Percentiles rank a stretch among this genome's conserved stretches.
Evolutionary conservation across 2,888 invertebrate species (phyloP).

Genomic region (Drosophila nigricruria): DNA sequence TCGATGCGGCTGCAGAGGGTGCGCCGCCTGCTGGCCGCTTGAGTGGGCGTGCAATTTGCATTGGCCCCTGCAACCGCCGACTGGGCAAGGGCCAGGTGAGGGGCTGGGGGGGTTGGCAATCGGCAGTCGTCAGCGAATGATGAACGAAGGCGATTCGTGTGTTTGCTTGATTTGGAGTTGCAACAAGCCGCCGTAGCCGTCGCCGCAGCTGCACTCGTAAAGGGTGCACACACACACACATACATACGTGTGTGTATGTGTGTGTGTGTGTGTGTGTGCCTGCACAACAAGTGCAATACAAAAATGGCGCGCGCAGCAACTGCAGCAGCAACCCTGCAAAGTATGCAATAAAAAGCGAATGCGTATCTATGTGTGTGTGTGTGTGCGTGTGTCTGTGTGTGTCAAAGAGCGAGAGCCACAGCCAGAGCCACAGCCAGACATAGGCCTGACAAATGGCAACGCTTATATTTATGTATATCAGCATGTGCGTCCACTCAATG

Average conservation of each 20-base stretch:
- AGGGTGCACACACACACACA: constrained; percentile 32
- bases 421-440: background rate
- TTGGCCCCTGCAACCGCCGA: constrained; percentile 19
- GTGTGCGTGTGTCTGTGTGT: constrained; percentile 5
- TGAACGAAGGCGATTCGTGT: constrained; percentile 8
- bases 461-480: constrained; percentile 13
- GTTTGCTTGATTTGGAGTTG: constrained; percentile 1
- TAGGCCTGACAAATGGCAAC: constrained; percentile 33
- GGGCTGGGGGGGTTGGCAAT: background rate
- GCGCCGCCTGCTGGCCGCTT: background rate
- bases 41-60: constrained; percentile 41
- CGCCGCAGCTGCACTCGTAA: constrained; percentile 31
- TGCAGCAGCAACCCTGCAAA: constrained; percentile 62
- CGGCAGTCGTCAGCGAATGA: constrained; percentile 29
- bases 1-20: constrained; percentile 4
- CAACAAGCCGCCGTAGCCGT: constrained; percentile 13
- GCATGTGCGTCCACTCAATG: constrained; percentile 5
- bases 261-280: constrained; percentile 6
- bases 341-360: constrained; percentile 56
- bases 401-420: background rate
- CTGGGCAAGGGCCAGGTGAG: no score
- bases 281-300: constrained; percentile 62
- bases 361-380: constrained; percentile 5
- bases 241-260: background rate
- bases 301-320: constrained; percentile 78